phyloP scores from a whole-genome alignment of 2,888 invertebrate genomes.

The Halictus quadricinctus region DNA sequence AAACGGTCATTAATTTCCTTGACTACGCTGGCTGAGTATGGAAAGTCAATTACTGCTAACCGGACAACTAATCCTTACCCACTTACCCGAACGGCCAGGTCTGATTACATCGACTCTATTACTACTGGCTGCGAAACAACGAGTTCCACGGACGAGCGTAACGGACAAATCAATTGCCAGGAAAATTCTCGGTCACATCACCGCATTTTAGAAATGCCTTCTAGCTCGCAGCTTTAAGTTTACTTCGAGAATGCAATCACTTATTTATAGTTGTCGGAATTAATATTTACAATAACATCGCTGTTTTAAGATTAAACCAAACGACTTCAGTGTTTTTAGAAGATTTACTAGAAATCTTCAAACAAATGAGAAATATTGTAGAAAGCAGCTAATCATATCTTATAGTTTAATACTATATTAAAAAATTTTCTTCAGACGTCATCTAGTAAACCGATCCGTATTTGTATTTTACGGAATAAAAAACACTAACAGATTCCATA shows the following conservation, averaged over 20 bases:
- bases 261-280: neutral
- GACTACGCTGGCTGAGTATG: slow-evolving; percentile 36
- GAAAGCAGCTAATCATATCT: neutral
- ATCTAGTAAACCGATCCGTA: neutral
- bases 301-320: rapidly evolving
- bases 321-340: neutral
- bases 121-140: slow-evolving; percentile 43
- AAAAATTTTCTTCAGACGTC: neutral
- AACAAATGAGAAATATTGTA: neutral
- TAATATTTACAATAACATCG: neutral
- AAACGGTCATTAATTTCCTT: slow-evolving; percentile 43
- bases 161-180: slow-evolving; percentile 39
- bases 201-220: neutral
- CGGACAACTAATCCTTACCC: slow-evolving; percentile 54
- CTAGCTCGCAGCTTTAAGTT: neutral
- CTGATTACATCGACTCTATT: slow-evolving; percentile 48
- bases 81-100: slow-evolving; percentile 42
- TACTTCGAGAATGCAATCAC: neutral
- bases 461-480: neutral
- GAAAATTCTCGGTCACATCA: slow-evolving; percentile 11
- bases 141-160: slow-evolving; percentile 24
- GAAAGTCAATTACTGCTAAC: slow-evolving; percentile 54
- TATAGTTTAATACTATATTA: neutral
- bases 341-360: neutral
- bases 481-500: neutral